Evolutionary conservation across 2,797 vertebrate species (phyloP).

Genomic region (Gymnocypris eckloni): DNA sequence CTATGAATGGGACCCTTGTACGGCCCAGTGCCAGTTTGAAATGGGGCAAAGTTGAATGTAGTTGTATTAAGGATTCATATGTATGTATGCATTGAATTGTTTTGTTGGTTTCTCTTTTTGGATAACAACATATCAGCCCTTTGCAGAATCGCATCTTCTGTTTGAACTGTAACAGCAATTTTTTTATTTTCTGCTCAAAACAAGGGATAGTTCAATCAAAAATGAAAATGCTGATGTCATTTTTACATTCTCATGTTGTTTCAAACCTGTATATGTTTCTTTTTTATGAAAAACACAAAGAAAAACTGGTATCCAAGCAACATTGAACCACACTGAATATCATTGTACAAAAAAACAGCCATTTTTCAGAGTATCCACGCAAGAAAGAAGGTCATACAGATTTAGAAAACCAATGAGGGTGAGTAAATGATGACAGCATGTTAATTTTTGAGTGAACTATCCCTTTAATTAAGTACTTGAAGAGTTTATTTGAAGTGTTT

Average conservation of each 20-base stretch:
- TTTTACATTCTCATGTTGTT: not conserved
- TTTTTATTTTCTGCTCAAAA: not conserved
- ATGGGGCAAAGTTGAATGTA: not conserved
- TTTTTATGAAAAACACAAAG: conserved; percentile 3
- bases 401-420: not conserved
- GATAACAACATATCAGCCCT: not conserved
- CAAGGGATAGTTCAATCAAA: not conserved
- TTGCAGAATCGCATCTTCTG: not conserved
- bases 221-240: not conserved
- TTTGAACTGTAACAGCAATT: not conserved
- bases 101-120: not conserved
- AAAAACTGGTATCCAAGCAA: not conserved
- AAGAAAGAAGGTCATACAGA: not conserved
- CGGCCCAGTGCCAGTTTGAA: not conserved
- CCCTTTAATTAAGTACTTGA: not conserved
- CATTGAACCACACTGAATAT: not conserved
- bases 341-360: not conserved
- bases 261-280: not conserved
- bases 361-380: not conserved
- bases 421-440: not conserved
- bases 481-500: not conserved
- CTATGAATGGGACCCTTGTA: not conserved
- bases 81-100: not conserved
- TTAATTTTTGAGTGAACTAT: not conserved
- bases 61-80: not conserved